Evolutionary conservation across 2,113 vertebrate genomes (phyloP), one percentile per base, ranked within the genome.

Genomic region (Macquaria ambigua): DNA sequence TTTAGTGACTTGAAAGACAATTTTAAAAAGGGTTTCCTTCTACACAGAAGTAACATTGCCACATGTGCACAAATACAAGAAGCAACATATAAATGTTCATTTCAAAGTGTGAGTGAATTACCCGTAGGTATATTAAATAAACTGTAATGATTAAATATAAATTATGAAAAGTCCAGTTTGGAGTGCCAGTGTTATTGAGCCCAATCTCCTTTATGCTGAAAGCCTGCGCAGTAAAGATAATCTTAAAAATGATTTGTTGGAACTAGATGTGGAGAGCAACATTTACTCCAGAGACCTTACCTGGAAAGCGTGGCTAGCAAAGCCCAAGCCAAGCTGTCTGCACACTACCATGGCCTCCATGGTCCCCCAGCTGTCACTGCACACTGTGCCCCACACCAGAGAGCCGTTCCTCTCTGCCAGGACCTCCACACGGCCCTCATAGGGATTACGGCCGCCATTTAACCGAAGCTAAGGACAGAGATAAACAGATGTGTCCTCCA

Each of bases 331-430:
- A 77, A 99, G 96, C 93, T 99, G 98, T 77, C 97, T 93, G 82
- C 98, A 99, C 84, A 99, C 98, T 72, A 99, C 97, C 97, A 98
- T 97, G 89, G 98, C 98, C 90, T 99, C 98, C 93, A 97, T 94
- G 0, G 97, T 97, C 59, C 97, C 95, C 98, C 98, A 99, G 94
- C 91, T 94, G 31, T 98, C 95, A 2, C 97, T 97, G 68, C 98
- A 99, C 67, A 99, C 96, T 0, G 96, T 95, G 15, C 98, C 98
- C 98, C 98, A 99, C 0, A 91, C 83, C 55, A 97, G 89, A 0
- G 96, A 96, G n/a, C 97, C 97, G 0, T 99, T 99, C 68, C 75
- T 95, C 89, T 97, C 95, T 0, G 92, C 86, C 90, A 99, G 95
- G 0, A 99, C 96, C 94, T 99, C 97, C 89, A 99, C 97, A 0